phyloP scores from a whole-genome alignment of 92 coral and sea anemone genomes.

The Phymanthus crucifer region DNA sequence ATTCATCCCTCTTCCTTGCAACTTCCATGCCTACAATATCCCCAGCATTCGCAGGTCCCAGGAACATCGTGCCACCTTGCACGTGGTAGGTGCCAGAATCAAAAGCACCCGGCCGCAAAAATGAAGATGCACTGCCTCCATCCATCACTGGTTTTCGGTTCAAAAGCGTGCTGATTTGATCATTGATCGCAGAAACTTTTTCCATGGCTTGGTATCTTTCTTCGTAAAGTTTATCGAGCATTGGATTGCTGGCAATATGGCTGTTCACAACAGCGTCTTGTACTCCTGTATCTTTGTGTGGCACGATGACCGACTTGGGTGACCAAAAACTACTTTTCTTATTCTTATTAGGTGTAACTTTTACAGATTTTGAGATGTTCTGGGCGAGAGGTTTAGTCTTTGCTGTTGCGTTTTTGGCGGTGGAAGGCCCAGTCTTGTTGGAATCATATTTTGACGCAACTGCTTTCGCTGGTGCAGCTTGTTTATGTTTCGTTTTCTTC shows the following conservation, averaged over 20 bases:
- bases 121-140: constrained; percentile 9
- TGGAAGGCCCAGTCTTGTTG: background rate
- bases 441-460: background rate
- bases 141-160: constrained; percentile 34
- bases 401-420: background rate
- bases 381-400: background rate
- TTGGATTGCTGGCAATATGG: constrained; percentile 31
- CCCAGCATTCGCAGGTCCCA: constrained; percentile 69
- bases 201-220: constrained; percentile 47
- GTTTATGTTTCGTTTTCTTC: background rate
- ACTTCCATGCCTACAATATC: constrained; percentile 23
- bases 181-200: constrained; percentile 36
- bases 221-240: constrained; percentile 40
- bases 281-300: background rate
- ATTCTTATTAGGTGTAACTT: background rate
- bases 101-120: constrained; percentile 13
- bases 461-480: background rate
- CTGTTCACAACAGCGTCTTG: constrained; percentile 1
- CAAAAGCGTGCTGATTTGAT: constrained; percentile 32
- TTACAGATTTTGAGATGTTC: background rate
- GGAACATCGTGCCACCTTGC: constrained; percentile 60
- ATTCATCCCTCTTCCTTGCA: constrained; percentile 13
- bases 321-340: constrained; percentile 1
- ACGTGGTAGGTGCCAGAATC: constrained; percentile 44
- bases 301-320: constrained; percentile 25